These are phyloP conservation scores for Anomalospiza imberbis DNA, from an alignment of 2,797 vertebrate species.

Conservation along the genomic window DNA sequence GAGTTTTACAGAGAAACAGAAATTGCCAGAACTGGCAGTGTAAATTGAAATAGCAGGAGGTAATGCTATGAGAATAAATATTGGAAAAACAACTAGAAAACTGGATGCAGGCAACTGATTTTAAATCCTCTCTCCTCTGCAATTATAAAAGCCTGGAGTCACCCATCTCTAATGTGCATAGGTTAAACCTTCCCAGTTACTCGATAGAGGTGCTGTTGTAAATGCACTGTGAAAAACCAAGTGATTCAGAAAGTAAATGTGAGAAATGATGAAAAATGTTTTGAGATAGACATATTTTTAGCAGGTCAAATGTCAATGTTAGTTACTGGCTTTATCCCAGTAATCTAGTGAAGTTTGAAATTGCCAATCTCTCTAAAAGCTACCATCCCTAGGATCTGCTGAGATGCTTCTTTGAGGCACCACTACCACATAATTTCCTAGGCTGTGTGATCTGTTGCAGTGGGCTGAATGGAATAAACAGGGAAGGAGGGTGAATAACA, in stretches of 20 bases:
- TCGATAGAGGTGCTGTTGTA: not conserved
- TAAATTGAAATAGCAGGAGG: conserved; percentile 30
- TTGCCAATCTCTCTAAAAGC: not conserved
- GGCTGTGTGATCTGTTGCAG: not conserved
- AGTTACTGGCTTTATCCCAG: not conserved
- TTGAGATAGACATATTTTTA: not conserved
- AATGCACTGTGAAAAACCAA: not conserved
- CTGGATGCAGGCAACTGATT: not conserved
- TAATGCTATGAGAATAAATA: conserved; percentile 29
- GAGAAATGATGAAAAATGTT: conserved; percentile 5
- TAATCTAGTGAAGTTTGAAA: not conserved
- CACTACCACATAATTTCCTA: not conserved
- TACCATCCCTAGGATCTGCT: not conserved
- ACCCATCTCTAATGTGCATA: not conserved
- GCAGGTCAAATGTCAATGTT: not conserved
- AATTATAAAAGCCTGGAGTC: not conserved
- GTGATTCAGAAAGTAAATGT: not conserved
- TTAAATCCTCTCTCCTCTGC: not conserved
- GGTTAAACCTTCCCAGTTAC: not conserved
- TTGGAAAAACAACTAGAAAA: not conserved
- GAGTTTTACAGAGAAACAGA: not conserved
- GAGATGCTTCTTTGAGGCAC: not conserved
- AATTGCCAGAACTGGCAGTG: not conserved
- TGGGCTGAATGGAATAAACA: not conserved
- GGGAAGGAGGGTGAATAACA: not conserved